These are phyloP conservation scores for Mesoclemmys tuberculata DNA, from an alignment of 2,113 vertebrate genomes.

Conservation along the genomic window DNA sequence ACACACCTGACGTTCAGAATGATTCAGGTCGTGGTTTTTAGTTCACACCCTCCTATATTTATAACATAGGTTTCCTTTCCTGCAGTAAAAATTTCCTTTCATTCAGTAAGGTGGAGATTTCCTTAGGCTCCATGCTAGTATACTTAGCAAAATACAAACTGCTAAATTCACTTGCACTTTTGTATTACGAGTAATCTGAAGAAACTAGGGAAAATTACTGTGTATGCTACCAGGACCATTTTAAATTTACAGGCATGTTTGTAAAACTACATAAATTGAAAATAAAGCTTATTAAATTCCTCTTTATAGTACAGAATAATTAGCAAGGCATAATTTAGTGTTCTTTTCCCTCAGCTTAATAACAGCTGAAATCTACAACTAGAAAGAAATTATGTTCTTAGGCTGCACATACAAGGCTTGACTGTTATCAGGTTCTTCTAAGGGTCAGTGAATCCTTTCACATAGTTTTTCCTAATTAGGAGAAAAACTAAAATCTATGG, in stretches of 20 bases:
- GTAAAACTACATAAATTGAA: not conserved
- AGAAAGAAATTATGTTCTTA: constrained; percentile 16
- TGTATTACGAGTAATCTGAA: not conserved
- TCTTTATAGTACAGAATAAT: not conserved
- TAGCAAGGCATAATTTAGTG: not conserved
- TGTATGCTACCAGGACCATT: not conserved
- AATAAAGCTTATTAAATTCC: not conserved
- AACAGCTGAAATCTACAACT: not conserved
- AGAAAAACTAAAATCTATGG: not conserved
- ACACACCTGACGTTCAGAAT: not conserved
- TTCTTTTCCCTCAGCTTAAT: constrained; percentile 12
- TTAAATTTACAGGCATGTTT: not conserved
- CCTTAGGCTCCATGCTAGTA: not conserved
- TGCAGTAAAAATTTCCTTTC: not conserved
- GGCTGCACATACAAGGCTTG: not conserved
- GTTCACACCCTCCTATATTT: accelerated
- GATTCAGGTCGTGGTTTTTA: not conserved
- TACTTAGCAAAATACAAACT: not conserved
- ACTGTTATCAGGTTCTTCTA: constrained; percentile 4
- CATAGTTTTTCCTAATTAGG: constrained; percentile 39
- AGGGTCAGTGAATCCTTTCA: not conserved
- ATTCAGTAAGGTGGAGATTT: not conserved
- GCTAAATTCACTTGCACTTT: not conserved
- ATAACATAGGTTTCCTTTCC: not conserved
- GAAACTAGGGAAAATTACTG: not conserved